A percentile compares a stretch with the other conserved stretches of the same genome.
phyloP scores from a whole-genome alignment of 1,140 invertebrate species.

The Drosophila prosaltans region DNA sequence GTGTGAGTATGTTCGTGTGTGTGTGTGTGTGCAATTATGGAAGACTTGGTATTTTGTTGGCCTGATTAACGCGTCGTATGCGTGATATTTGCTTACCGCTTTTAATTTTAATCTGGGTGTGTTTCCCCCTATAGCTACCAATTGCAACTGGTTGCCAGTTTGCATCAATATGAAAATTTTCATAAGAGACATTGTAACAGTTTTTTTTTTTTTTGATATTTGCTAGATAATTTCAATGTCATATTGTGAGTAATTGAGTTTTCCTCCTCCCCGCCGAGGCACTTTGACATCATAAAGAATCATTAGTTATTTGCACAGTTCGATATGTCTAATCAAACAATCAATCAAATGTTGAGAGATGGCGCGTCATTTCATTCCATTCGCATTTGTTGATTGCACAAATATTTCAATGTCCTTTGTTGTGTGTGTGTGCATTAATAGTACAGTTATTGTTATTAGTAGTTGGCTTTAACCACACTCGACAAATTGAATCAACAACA shows the following conservation, averaged over 20 bases:
- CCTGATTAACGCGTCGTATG: constrained; percentile 59
- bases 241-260: constrained; percentile 20
- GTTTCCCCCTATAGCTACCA: constrained; percentile 28
- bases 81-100: constrained; percentile 52
- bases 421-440: constrained; percentile 43
- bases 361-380: constrained; percentile 38
- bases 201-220: constrained; percentile 10
- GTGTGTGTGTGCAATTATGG: constrained; percentile 63
- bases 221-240: constrained; percentile 56
- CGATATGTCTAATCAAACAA: constrained; percentile 74
- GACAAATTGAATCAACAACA: constrained; percentile 31
- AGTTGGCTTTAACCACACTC: constrained; percentile 28
- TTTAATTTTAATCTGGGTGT: constrained; percentile 9
- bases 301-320: constrained; percentile 57
- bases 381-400: constrained; percentile 54
- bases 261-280: neutral
- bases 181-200: constrained; percentile 65
- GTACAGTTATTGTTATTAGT: constrained; percentile 53
- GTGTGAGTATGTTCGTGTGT: constrained; percentile 36
- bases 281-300: constrained; percentile 34
- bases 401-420: constrained; percentile 77
- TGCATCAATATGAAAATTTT: constrained; percentile 32
- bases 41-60: constrained; percentile 32
- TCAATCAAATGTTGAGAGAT: constrained; percentile 35
- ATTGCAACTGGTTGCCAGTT: constrained; percentile 50